These are phyloP conservation scores for Hiodon tergisus DNA, from an alignment of 2,113 vertebrate genomes.

Conservation along the genomic window DNA sequence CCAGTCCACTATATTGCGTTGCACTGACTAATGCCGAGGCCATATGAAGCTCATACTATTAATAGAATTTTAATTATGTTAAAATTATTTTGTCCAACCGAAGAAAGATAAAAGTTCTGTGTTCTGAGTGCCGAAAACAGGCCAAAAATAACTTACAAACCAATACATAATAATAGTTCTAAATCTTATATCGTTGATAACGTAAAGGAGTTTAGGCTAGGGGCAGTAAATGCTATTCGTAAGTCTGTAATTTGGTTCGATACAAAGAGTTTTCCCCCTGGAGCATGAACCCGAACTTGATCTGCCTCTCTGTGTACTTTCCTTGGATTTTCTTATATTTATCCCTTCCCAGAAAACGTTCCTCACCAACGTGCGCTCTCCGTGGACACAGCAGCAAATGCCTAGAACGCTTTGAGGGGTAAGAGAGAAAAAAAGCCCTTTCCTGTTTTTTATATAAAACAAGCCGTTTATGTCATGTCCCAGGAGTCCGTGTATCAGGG, in stretches of 20 bases:
- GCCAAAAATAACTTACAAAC: too few species aligned
- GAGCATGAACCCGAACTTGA: not conserved
- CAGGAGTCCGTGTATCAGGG: slow-evolving; percentile 1
- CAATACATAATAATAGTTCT: too few species aligned
- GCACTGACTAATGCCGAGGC: slow-evolving; percentile 25
- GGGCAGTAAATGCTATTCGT: too few species aligned
- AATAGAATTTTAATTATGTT: not conserved
- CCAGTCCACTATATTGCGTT: slow-evolving; percentile 29
- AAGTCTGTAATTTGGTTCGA: not conserved
- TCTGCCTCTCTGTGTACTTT: too few species aligned
- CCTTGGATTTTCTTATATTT: not conserved
- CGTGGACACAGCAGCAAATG: not conserved
- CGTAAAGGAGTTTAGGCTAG: too few species aligned
- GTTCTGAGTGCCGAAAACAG: too few species aligned
- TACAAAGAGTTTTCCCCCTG: not conserved
- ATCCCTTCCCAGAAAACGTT: not conserved
- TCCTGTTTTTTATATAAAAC: slow-evolving; percentile 38
- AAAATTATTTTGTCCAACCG: not conserved
- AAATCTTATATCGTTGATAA: too few species aligned
- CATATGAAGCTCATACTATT: not conserved
- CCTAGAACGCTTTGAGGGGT: not conserved
- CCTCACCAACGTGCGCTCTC: not conserved
- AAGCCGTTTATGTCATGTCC: slow-evolving; percentile 22
- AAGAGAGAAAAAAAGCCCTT: slow-evolving; percentile 11
- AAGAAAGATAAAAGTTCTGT: not conserved